Base-by-base conservation (phyloP, 2,888 invertebrate species). In the Protophormia terraenovae region DNA sequence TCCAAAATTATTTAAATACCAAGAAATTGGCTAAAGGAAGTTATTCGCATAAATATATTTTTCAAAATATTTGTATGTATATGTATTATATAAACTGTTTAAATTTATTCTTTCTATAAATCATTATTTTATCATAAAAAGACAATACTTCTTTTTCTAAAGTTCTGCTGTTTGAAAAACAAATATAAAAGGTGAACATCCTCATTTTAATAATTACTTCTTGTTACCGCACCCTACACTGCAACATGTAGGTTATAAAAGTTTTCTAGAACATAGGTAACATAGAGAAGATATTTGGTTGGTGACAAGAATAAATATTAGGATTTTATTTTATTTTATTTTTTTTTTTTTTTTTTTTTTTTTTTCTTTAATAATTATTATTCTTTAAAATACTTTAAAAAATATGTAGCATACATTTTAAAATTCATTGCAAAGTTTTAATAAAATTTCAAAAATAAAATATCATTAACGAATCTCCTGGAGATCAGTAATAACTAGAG, bases 171-270 rank as follows among this genome's bases (percentile, higher is more conserved):
- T n/a, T n/a, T n/a, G 14, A 64, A 73, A 12, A 29, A 58, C 19
- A 22, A n/a, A 45, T 1, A 38, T 38, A 38, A 64, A 77, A 77
- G 77, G 77, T 77, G 45, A 77, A 77, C 64, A 69, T 58, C 77
- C 77, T 77, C 77, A 77, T 77, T 77, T 67, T 19, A 77, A 77
- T 77, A 77, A 67, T 67, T 77, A 67, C 67, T 60, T 77, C 67
- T 47, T 55, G 67, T 64, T 64, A 64, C 10, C 24, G 32, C 16
- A 14, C 1, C 8, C 35, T 27, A 32, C 24, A 55, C 69, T 53
- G 60, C 45, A 50, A 27, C 27, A n/a, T 6, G 32, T 32, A 7
- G 7, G 32, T 32, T 32, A 32, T 32, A 32, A 6, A 6, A 32
- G 32, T 32, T n/a, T n/a, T n/a, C n/a, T n/a, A n/a, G n/a, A n/a